phyloP scores from a whole-genome alignment of 2,888 invertebrate genomes.

The Tenthredo livida region DNA sequence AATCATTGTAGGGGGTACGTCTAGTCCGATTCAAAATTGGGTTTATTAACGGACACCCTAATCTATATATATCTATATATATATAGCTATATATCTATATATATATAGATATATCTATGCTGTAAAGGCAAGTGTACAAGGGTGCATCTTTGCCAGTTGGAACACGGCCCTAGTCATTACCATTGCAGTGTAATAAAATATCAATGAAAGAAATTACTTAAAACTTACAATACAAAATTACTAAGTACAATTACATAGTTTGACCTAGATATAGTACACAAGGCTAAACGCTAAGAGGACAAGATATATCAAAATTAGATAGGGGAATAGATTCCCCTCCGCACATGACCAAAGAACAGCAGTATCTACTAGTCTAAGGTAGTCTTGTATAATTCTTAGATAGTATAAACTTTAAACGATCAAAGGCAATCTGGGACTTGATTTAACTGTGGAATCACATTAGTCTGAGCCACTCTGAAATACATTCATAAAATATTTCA shows the following conservation, averaged over 20 bases:
- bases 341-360: conserved; percentile 8
- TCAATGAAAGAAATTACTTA: conserved; percentile 31
- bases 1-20: no score
- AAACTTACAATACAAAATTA: conserved; percentile 42
- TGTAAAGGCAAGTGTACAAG: no score
- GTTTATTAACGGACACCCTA: no score
- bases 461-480: conserved; percentile 44
- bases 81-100: no score
- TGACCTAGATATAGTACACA: conserved; percentile 18
- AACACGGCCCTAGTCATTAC: no score
- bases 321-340: conserved; percentile 14
- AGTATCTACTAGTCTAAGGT: conserved; percentile 38
- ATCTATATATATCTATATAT: no score
- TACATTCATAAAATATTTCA: conserved; percentile 7
- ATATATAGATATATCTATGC: no score
- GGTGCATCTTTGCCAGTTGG: no score
- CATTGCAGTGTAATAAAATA: conserved; percentile 9
- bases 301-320: conserved; percentile 48
- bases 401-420: conserved; percentile 53
- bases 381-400: conserved; percentile 34
- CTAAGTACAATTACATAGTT: conserved; percentile 41
- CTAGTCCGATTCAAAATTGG: no score
- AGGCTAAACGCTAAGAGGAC: conserved; percentile 13
- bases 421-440: conserved; percentile 60
- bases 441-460: conserved; percentile 55